Base-by-base conservation (phyloP, 2,888 invertebrate species). In the Chrysina gloriosa region DNA sequence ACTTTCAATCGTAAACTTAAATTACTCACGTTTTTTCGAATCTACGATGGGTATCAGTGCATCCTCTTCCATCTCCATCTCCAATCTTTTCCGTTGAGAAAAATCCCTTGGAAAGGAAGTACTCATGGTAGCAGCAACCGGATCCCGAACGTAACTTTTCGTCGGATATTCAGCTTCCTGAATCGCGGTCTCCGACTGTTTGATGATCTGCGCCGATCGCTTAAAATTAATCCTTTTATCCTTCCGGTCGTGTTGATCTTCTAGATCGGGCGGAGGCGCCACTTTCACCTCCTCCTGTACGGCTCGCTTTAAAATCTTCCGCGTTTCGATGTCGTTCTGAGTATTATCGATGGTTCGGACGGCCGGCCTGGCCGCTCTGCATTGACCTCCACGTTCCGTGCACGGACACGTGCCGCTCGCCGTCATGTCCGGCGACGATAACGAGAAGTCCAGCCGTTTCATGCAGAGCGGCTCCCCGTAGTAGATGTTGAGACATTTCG, bases 291-390 rank as follows among this genome's bases (percentile, higher is more conserved):
- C 58, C 5, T 58, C 39, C n/a, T 19, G 25, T 3, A 58, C 39
- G 23, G 58, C 58, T 21, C 16, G 36, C 19, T 58, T 48, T 2
- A 63, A 23, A 31, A 48, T 47, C 31, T 7, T 45, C 19, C 42
- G 14, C 6, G 21, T 34, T 48, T 63, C 63, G n/a, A 27, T 21
- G 7, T 63, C 63, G 19, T 63, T 58, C 9, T 21, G 11, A n/a
- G 58, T 58, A 39, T 58, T 58, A 23, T 58, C 58, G n/a, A 58
- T 39, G 11, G 58, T 58, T n/a, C n/a, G n/a, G n/a, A n/a, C n/a
- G n/a, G n/a, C n/a, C n/a, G n/a, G n/a, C n/a, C n/a, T n/a, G n/a
- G n/a, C n/a, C n/a, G n/a, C n/a, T n/a, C n/a, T n/a, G n/a, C n/a
- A n/a, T n/a, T n/a, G n/a, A n/a, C n/a, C n/a, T n/a, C n/a, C n/a